phyloP scores from a whole-genome alignment of 2,888 invertebrate genomes.

The Apeira syringaria region DNA sequence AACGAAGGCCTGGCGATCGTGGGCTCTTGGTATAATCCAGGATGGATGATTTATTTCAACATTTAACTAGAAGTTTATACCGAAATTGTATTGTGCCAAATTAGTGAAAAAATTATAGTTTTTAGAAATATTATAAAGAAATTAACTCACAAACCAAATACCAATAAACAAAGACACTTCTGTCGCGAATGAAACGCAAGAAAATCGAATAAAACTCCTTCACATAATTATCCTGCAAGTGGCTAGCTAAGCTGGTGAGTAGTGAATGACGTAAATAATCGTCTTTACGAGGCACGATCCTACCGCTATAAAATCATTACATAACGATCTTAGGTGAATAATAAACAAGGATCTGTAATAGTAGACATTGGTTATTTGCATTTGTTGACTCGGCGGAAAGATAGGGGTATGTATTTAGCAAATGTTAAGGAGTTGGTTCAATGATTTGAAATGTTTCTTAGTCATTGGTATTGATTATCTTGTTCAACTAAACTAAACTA shows the following conservation, averaged over 20 bases:
- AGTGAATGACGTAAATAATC: slow-evolving; percentile 24
- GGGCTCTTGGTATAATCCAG: no score
- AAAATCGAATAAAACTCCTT: not conserved
- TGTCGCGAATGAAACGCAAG: not conserved
- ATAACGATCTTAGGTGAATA: slow-evolving; percentile 10
- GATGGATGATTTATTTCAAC: no score
- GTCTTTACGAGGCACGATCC: slow-evolving; percentile 29
- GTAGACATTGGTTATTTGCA: slow-evolving; percentile 14
- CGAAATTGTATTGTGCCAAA: no score
- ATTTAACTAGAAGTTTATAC: no score
- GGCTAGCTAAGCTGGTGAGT: slow-evolving; percentile 3
- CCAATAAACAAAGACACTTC: not conserved
- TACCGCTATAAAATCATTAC: slow-evolving; percentile 17
- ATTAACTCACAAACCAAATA: no score
- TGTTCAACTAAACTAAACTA: no score
- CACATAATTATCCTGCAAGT: slow-evolving; percentile 3
- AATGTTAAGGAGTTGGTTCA: slow-evolving; percentile 1
- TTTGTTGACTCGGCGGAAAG: slow-evolving; percentile 12
- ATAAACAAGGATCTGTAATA: slow-evolving; percentile 16
- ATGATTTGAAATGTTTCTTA: not conserved
- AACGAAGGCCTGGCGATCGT: no score
- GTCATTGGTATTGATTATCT: no score
- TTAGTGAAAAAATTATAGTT: no score
- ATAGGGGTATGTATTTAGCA: slow-evolving; percentile 10
- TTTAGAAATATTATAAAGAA: no score